Base-by-base conservation (phyloP, 2,113 vertebrate genomes). In the Peromyscus californicus region DNA sequence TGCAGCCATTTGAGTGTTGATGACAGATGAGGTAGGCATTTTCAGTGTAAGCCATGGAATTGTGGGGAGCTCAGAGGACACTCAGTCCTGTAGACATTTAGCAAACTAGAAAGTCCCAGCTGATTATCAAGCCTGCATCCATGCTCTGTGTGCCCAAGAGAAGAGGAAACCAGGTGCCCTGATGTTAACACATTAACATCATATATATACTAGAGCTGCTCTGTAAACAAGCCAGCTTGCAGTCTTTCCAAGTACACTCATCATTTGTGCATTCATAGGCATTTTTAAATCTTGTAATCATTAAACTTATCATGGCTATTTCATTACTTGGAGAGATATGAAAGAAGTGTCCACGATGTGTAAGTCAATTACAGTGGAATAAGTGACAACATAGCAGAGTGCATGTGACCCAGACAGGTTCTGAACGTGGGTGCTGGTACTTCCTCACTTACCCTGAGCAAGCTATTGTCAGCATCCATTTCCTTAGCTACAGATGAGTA, bases 11-110 rank as follows among this genome's bases (percentile, higher is more conserved):
- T 94, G 93, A 94, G 89, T 87, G 89, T 87, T 92, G 97, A 95
- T 98, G 97, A 98, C 97, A 97, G 96, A 97, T 93, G 97, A 97
- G 94, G 96, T 75, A 88, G 93, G 63, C 91, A 95, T 93, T 95
- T 98, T 91, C 94, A 97, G 96, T 97, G 51, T 95, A 97, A 98
- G 91, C 89, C 93, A 96, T 96, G 95, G 94, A 96, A 91, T 94
- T 79, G 86, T 96, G 65, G 54, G 96, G 97, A 65, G 89, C 89
- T 70, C 78, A 69, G 91, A 97, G 86, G 83, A 69, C 21, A 3
- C 69, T 89, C 54, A 51, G 78, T 63, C 59, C 72, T 13, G 61
- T 10, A 82, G 91, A 83, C 61, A 65, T 93, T 94, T 89, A 89
- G 76, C 61, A 75, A 94, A 65, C 82, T 61, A 61, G 95, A 96